These are phyloP conservation scores for Pipistrellus pipistrellus DNA, from an alignment of 2,797 vertebrate species.

Conservation along the genomic window DNA sequence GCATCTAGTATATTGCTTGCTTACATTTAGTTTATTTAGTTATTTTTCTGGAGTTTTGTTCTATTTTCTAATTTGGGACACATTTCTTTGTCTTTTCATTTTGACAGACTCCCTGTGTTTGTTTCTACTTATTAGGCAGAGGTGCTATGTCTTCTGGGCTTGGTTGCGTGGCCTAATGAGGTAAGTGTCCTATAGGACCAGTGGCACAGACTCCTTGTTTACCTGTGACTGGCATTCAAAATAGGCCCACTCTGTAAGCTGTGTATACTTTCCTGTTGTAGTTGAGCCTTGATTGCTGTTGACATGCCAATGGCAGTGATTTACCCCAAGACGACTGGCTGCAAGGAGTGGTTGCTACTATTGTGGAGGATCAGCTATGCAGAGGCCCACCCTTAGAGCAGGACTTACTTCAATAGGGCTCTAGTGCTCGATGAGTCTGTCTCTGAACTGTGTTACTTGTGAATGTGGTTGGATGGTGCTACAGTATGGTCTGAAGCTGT, in stretches of 20 bases:
- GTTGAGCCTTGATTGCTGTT: background rate
- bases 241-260: background rate
- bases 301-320: background rate
- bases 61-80: background rate
- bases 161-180: background rate
- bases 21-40: background rate
- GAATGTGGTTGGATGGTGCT: background rate
- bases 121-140: background rate
- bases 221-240: background rate
- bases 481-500: background rate
- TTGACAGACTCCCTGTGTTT: background rate
- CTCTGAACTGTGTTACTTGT: background rate
- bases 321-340: background rate
- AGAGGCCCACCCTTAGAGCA: background rate
- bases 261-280: background rate
- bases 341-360: background rate
- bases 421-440: background rate
- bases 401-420: background rate
- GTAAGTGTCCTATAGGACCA: background rate
- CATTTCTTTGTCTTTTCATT: background rate
- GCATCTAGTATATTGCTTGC: background rate
- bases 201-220: background rate
- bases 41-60: background rate
- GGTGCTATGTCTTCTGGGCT: background rate
- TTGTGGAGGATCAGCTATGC: background rate